Evolutionary conservation across 1,140 invertebrate genomes (phyloP).

Genomic region (Drosophila eugracilis): DNA sequence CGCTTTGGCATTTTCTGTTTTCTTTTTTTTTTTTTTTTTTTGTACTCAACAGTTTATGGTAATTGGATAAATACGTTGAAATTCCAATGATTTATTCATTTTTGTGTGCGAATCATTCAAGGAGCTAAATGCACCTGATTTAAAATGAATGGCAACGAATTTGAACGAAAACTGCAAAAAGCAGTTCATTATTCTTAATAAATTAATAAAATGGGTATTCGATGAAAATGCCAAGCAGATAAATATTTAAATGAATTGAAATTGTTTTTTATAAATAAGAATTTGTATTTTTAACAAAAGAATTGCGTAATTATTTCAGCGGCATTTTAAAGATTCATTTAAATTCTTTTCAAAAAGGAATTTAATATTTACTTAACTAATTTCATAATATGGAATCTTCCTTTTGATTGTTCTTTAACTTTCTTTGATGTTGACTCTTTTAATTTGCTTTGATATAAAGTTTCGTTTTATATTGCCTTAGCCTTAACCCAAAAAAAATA

Average conservation of each 20-base stretch:
- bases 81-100: conserved; percentile 10
- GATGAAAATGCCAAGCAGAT: too few relatives aligned
- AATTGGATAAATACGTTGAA: conserved; percentile 15
- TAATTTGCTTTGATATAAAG: conserved; percentile 3
- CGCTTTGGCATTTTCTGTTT: neutral
- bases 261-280: too few relatives aligned
- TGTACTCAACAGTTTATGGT: neutral
- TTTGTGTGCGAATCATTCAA: neutral
- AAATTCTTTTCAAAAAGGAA: neutral
- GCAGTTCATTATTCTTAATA: neutral
- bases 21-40: too few relatives aligned
- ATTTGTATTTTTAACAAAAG: too few relatives aligned
- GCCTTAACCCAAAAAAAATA: neutral
- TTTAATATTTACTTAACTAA: neutral
- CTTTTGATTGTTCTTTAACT: neutral
- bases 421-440: neutral
- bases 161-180: neutral
- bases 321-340: too few relatives aligned
- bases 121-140: conserved; percentile 1
- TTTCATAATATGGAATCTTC: neutral
- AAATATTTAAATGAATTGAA: neutral
- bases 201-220: neutral
- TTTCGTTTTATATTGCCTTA: neutral
- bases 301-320: too few relatives aligned
- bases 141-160: neutral